phyloP scores from a whole-genome alignment of 1,140 invertebrate species.

The Drosophila tristis region DNA sequence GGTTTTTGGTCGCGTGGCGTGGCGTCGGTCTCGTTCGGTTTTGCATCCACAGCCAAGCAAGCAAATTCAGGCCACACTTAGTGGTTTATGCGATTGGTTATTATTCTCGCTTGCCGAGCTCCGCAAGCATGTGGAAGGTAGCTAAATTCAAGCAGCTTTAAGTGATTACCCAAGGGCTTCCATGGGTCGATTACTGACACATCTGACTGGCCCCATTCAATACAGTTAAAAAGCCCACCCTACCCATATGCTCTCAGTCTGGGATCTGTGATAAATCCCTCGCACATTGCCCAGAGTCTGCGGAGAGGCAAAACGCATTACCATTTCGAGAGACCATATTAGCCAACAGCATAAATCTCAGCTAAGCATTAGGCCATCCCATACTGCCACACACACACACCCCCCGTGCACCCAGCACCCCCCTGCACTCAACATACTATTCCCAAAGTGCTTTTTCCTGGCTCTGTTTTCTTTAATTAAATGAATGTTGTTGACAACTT shows the following conservation, averaged over 20 bases:
- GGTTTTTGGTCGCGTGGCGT: too few relatives aligned
- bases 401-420: background rate
- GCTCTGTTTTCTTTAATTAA: slow-evolving; percentile 82
- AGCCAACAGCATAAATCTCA: slow-evolving; percentile 72
- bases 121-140: slow-evolving; percentile 20
- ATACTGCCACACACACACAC: background rate
- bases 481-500: slow-evolving; percentile 82
- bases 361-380: slow-evolving; percentile 45
- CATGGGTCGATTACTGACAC: background rate
- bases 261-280: too few relatives aligned
- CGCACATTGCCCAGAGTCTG: background rate
- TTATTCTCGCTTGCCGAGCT: slow-evolving; percentile 25
- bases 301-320: slow-evolving; percentile 44
- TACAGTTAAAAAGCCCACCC: slow-evolving; percentile 9
- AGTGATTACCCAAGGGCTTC: background rate
- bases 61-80: slow-evolving; percentile 47
- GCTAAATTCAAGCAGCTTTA: slow-evolving; percentile 13
- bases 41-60: slow-evolving; percentile 28
- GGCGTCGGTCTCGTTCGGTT: slow-evolving; percentile 6
- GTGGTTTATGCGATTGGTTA: slow-evolving; percentile 59
- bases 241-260: background rate
- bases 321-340: slow-evolving; percentile 70
- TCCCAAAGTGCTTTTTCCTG: slow-evolving; percentile 71
- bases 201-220: too few relatives aligned
- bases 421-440: slow-evolving; percentile 46